phyloP scores from a whole-genome alignment of 2,113 vertebrate genomes.

The Hypomesus transpacificus region DNA sequence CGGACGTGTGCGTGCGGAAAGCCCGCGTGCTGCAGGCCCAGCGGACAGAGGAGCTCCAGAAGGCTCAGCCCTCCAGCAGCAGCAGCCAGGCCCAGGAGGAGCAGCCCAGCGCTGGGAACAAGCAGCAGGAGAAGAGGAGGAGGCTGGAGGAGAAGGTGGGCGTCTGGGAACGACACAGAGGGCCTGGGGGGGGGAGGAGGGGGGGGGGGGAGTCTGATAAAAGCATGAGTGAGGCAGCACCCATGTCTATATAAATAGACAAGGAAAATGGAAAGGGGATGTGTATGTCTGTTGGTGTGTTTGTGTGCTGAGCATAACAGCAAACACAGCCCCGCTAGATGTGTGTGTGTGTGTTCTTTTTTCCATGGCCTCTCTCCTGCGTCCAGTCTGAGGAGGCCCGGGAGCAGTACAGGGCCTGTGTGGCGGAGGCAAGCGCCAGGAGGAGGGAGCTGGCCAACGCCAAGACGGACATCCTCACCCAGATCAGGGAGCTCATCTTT shows the following conservation, averaged over 20 bases:
- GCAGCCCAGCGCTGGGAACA: constrained; percentile 72
- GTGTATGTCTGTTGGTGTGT: neutral
- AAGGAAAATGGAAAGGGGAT: neutral
- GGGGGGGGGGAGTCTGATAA: too few relatives aligned
- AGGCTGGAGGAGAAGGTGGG: constrained; percentile 86
- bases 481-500: constrained; percentile 87
- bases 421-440: constrained; percentile 82
- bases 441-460: constrained; percentile 77
- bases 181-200: neutral
- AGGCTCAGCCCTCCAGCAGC: constrained; percentile 77
- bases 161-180: constrained; percentile 80
- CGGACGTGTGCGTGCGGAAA: constrained; percentile 82
- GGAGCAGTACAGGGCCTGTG: constrained; percentile 85
- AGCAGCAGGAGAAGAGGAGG: constrained; percentile 88
- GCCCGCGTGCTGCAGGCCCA: constrained; percentile 79
- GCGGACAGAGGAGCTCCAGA: constrained; percentile 90
- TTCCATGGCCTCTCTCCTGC: constrained; percentile 3
- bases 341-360: neutral
- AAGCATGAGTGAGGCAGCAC: neutral
- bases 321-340: neutral
- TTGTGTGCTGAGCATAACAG: too few relatives aligned
- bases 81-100: constrained; percentile 85
- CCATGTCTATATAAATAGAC: neutral
- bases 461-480: constrained; percentile 86
- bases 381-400: constrained; percentile 88